Evolutionary conservation across 2,113 vertebrate genomes (phyloP), one percentile per base, ranked within the genome.

Genomic region (Symphodus melops): DNA sequence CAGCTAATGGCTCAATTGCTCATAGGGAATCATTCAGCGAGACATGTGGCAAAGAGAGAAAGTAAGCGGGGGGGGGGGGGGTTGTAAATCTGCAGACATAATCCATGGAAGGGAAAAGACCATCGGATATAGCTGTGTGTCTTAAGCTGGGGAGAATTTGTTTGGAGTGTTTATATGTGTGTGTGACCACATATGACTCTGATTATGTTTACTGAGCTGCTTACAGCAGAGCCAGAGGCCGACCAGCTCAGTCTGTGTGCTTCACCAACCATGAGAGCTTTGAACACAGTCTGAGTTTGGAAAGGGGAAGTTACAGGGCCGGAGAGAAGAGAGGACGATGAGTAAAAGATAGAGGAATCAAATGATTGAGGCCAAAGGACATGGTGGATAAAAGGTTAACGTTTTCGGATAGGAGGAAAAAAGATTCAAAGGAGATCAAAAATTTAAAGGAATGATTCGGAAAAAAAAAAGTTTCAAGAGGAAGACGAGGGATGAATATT

Each of bases 51-150:
- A 63, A 3, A 12, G 63, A 67, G 55, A 44, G 58, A 57, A 37
- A 28, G 37, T 3, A 37, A 28, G 37, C 2, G 12, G 4, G 20
- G 57, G 16, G 41, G 20, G 42, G 25, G 37, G 3, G 12, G 4
- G 49, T 72, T 83, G 68, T 88, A 88, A 89, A 87, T 88, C 83
- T 84, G 76, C 76, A 85, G 72, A 86, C 86, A 72, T 89, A 89
- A 91, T 86, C 84, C 86, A 80, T 63, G 82, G 83, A 88, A 85
- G 82, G 83, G 86, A 84, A 91, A 91, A 81, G 80, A 83, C 74
- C 86, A 82, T 86, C 77, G 58, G 81, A 85, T 86, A 79, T 65
- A 79, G 68, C 79, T 20, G 84, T 75, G 36, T 86, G 79, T 88
- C 86, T 85, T 86, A 89, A 85, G 77, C 86, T 68, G 68, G 54